A percentile compares a stretch with the other conserved stretches of the same genome.
These are phyloP conservation scores for Axis porcinus DNA, from an alignment of 2,113 vertebrate genomes.

Conservation along the genomic window DNA sequence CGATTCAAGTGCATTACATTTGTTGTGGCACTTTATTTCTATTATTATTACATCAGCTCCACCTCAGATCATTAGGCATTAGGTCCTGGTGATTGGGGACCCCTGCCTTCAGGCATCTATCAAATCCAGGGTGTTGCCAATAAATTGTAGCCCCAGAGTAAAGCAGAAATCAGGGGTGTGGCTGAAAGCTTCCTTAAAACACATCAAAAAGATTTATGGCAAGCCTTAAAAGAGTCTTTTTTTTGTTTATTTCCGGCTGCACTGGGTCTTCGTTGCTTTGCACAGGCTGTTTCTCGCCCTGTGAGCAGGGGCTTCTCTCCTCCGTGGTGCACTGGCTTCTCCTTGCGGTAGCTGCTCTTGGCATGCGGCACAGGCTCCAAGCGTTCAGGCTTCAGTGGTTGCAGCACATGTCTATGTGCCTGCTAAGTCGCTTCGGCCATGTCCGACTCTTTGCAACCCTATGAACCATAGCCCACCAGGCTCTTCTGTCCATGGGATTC, in stretches of 20 bases:
- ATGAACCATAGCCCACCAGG: neutral
- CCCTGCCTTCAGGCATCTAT: neutral
- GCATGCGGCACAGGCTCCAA: neutral
- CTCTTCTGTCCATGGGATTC: neutral
- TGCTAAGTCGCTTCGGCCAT: neutral
- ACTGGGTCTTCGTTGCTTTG: neutral
- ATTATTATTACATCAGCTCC: neutral
- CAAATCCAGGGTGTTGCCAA: neutral
- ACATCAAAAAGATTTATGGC: neutral
- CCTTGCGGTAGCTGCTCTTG: accelerated
- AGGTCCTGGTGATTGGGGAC: neutral
- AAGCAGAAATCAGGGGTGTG: neutral
- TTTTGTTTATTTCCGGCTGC: neutral
- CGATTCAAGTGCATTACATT: neutral
- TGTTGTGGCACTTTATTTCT: neutral
- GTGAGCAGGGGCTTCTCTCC: neutral
- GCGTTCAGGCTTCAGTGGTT: neutral
- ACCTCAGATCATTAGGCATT: neutral
- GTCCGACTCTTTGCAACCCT: neutral
- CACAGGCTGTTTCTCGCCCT: neutral
- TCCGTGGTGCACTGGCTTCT: neutral
- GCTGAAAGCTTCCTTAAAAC: neutral
- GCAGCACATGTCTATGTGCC: accelerated
- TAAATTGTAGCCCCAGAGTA: neutral
- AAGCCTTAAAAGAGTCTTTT: neutral